These are phyloP conservation scores for Acanthurus leucopareius DNA, from an alignment of 2,797 vertebrate species.

Conservation along the genomic window DNA sequence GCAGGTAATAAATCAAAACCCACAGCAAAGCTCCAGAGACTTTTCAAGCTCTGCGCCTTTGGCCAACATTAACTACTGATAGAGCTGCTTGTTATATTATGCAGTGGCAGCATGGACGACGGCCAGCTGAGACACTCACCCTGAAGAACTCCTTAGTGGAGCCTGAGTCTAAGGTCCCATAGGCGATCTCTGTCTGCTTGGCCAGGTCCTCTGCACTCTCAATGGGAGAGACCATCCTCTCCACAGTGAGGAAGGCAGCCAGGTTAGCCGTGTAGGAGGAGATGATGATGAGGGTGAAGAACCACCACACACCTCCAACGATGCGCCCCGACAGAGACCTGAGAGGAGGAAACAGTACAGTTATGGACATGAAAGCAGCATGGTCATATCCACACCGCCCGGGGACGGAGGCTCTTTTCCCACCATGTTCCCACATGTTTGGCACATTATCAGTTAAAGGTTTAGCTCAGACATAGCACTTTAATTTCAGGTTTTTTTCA, in stretches of 20 bases:
- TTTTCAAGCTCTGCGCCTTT: conserved; percentile 26
- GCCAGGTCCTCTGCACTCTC: conserved; percentile 98
- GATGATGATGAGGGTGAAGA: conserved; percentile 99
- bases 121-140: conserved; percentile 86
- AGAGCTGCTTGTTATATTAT: conserved; percentile 6
- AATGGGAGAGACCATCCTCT: conserved; percentile 99
- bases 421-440: background rate
- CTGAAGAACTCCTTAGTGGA: conserved; percentile 99
- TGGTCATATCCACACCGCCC: conserved; percentile 20
- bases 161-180: conserved; percentile 98
- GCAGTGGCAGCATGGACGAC: conserved; percentile 28
- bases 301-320: conserved; percentile 99
- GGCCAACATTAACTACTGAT: conserved; percentile 24
- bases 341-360: conserved; percentile 48
- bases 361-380: conserved; percentile 49
- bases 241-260: conserved; percentile 98
- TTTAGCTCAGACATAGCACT: background rate
- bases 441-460: background rate
- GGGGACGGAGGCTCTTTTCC: conserved; percentile 1
- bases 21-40: conserved; percentile 36
- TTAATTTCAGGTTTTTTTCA: background rate
- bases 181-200: conserved; percentile 99
- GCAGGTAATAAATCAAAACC: conserved; percentile 58
- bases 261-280: conserved; percentile 99
- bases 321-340: conserved; percentile 98